These are phyloP conservation scores for Oryzias woworae DNA, from an alignment of 2,113 vertebrate species.

Conservation along the genomic window DNA sequence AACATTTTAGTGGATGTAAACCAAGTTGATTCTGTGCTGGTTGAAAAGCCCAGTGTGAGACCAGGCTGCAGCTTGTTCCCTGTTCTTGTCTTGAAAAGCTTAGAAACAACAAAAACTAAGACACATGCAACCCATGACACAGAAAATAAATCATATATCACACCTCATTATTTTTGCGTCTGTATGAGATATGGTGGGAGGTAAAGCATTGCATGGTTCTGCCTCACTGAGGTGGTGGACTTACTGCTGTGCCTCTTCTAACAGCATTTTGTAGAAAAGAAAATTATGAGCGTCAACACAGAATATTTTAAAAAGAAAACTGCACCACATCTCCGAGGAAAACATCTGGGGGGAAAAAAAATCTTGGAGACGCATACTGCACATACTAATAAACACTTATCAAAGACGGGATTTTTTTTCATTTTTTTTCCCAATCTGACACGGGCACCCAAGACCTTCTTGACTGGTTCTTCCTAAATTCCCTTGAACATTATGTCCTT, in stretches of 20 bases:
- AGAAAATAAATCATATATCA: conserved; percentile 22
- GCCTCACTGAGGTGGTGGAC: neutral
- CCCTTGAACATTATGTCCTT: conserved; percentile 36
- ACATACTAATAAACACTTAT: conserved; percentile 8
- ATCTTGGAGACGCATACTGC: neutral
- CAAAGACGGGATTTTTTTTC: neutral
- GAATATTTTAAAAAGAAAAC: conserved; percentile 11
- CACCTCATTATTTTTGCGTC: conserved; percentile 13
- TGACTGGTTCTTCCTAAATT: conserved; percentile 22
- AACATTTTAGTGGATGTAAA: neutral
- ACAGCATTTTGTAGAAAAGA: conserved; percentile 11
- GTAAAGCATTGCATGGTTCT: conserved; percentile 1
- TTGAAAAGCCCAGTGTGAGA: neutral
- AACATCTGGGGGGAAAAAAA: neutral
- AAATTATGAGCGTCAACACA: conserved; percentile 3
- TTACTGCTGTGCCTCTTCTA: conserved; percentile 6
- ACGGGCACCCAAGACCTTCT: conserved; percentile 20
- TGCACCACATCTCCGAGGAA: conserved; percentile 9
- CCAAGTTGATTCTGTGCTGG: neutral
- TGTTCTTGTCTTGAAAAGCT: neutral
- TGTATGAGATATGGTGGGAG: conserved; percentile 3
- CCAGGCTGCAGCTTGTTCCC: neutral
- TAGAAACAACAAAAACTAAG: conserved; percentile 1
- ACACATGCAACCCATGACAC: neutral
- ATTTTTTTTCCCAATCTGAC: conserved; percentile 14